Percentiles rank a stretch among this genome's conserved stretches.
Conservation (phyloP, 2,797 vertebrate genomes). For the Acropternis orthonyx region DNA sequence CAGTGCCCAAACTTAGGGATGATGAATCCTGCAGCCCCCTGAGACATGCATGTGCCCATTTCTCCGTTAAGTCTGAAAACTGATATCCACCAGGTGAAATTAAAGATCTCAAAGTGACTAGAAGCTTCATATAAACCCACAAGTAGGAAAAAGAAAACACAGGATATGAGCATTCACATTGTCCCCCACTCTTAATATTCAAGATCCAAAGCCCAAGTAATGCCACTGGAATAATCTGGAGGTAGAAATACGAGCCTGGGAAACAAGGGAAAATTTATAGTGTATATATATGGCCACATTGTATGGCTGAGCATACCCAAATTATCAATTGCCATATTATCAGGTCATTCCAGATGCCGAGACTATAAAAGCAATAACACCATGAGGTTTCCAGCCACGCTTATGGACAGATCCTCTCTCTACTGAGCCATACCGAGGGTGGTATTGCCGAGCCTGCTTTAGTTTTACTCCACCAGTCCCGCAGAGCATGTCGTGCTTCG, state of each 20-base stretch:
- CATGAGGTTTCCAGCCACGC: neutral
- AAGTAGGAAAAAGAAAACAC: neutral
- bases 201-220: neutral
- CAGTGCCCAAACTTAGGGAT: neutral
- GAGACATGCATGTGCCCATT: accelerated
- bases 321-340: neutral
- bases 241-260: neutral
- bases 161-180: neutral
- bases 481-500: neutral
- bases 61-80: neutral
- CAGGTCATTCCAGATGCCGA: neutral
- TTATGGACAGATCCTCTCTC: accelerated
- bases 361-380: neutral
- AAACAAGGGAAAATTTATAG: neutral
- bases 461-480: neutral
- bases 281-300: accelerated
- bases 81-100: neutral
- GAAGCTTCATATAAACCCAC: neutral
- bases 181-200: neutral
- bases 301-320: neutral
- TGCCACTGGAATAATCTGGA: neutral
- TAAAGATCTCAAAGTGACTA: neutral
- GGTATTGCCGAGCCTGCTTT: neutral
- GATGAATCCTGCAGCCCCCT: neutral
- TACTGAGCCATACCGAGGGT: accelerated